Conservation (phyloP, 2,888 invertebrate genomes). For the Xanthorhoe spadicearia region DNA sequence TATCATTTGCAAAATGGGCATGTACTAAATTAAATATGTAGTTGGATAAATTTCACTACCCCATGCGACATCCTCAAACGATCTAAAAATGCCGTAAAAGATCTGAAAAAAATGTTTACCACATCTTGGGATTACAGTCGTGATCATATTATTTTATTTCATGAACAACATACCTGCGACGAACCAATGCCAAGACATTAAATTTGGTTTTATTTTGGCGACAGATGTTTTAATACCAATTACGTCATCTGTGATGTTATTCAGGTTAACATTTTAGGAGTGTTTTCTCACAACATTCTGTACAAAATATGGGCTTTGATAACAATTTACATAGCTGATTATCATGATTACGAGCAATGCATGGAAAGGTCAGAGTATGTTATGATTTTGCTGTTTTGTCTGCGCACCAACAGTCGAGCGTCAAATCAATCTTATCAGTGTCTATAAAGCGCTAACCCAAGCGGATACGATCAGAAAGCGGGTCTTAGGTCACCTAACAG, state of each 20-base stretch:
- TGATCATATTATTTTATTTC: conserved; percentile 14
- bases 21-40: too few relatives aligned
- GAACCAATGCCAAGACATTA: conserved; percentile 27
- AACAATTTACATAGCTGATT: background rate
- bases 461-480: conserved; percentile 59
- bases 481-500: conserved; percentile 69
- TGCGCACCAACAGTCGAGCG: conserved; percentile 44
- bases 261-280: background rate
- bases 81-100: too few relatives aligned
- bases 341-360: conserved; percentile 33
- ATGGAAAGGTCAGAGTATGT: conserved; percentile 48
- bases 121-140: too few relatives aligned
- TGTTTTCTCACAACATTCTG: too few relatives aligned
- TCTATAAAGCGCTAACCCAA: conserved; percentile 47
- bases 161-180: background rate
- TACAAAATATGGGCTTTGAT: background rate
- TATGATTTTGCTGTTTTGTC: conserved; percentile 44
- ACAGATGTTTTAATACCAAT: conserved; percentile 34
- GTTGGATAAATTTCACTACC: too few relatives aligned
- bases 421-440: conserved; percentile 59
- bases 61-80: too few relatives aligned
- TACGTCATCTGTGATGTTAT: conserved; percentile 36
- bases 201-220: conserved; percentile 30
- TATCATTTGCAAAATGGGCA: too few relatives aligned
- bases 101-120: too few relatives aligned